phyloP scores from a whole-genome alignment of 2,113 vertebrate species.

The Petroica traversi region DNA sequence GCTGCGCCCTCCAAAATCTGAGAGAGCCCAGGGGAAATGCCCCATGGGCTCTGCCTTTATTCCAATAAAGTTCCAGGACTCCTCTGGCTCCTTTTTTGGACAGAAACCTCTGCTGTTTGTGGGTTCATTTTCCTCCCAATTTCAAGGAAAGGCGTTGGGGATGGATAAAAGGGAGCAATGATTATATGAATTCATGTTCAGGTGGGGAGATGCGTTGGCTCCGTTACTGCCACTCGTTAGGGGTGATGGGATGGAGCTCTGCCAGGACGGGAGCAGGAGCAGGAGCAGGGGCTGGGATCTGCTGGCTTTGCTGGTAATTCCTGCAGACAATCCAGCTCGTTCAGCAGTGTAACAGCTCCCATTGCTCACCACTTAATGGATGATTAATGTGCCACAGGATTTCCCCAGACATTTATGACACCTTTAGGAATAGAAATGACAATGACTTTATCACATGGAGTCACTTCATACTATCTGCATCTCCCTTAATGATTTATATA shows the following conservation, averaged over 20 bases:
- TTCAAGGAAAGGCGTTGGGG: no score
- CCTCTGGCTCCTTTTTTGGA: no score
- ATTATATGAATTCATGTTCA: not conserved
- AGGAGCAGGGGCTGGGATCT: not conserved
- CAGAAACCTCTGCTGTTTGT: no score
- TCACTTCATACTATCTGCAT: slow-evolving; percentile 30
- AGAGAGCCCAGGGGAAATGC: no score
- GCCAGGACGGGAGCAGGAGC: not conserved
- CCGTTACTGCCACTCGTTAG: not conserved
- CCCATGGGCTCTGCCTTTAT: no score
- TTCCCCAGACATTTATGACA: slow-evolving; percentile 74
- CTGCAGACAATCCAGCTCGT: slow-evolving; percentile 40
- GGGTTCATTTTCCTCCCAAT: no score
- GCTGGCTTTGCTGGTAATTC: slow-evolving; percentile 75
- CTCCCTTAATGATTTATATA: slow-evolving; percentile 64
- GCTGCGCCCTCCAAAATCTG: no score
- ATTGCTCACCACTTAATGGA: slow-evolving; percentile 71
- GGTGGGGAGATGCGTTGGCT: not conserved
- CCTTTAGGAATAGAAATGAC: slow-evolving; percentile 74
- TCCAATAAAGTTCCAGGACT: no score
- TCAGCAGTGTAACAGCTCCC: slow-evolving; percentile 42
- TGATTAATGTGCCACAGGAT: slow-evolving; percentile 77
- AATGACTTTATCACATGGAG: slow-evolving; percentile 44
- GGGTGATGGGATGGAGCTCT: not conserved
- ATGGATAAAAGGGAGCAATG: no score